Evolutionary conservation across 2,888 invertebrate species (phyloP).

Genomic region (Biston betularia): DNA sequence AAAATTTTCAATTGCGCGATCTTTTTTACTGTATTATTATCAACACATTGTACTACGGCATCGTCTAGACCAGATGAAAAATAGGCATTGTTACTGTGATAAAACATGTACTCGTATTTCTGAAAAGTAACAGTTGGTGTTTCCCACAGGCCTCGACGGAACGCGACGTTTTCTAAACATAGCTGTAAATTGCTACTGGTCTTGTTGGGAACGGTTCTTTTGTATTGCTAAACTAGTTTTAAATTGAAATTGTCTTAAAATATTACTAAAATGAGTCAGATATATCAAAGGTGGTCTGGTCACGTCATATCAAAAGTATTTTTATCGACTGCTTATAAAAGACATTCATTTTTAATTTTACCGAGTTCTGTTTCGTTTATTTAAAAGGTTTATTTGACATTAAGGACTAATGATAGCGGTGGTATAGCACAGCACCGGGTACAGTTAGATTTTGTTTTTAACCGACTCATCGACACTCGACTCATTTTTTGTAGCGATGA

Average conservation of each 20-base stretch:
- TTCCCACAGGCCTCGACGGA: constrained; percentile 59
- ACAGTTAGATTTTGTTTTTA: no score
- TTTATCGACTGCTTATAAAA: constrained; percentile 1
- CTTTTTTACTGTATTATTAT: constrained; percentile 20
- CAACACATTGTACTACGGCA: constrained; percentile 48
- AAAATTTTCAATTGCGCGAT: background rate
- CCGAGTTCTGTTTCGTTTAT: background rate
- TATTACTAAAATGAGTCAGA: constrained; percentile 11
- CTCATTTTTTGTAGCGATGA: no score
- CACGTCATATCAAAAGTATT: background rate
- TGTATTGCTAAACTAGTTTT: constrained; percentile 16
- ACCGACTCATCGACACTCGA: no score
- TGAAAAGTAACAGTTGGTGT: constrained; percentile 61
- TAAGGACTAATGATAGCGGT: no score
- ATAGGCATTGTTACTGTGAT: constrained; percentile 44
- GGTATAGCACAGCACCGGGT: no score
- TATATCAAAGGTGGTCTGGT: background rate
- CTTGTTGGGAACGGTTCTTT: constrained; percentile 26
- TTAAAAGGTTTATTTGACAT: no score
- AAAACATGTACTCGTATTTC: constrained; percentile 39
- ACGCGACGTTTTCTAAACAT: constrained; percentile 47
- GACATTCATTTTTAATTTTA: background rate
- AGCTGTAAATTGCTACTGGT: constrained; percentile 42
- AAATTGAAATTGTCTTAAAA: background rate
- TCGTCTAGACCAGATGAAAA: constrained; percentile 64